Percentiles rank a stretch among this genome's conserved stretches.
Conservation (phyloP, 2,888 invertebrate genomes). For the Epinotia nisella region DNA sequence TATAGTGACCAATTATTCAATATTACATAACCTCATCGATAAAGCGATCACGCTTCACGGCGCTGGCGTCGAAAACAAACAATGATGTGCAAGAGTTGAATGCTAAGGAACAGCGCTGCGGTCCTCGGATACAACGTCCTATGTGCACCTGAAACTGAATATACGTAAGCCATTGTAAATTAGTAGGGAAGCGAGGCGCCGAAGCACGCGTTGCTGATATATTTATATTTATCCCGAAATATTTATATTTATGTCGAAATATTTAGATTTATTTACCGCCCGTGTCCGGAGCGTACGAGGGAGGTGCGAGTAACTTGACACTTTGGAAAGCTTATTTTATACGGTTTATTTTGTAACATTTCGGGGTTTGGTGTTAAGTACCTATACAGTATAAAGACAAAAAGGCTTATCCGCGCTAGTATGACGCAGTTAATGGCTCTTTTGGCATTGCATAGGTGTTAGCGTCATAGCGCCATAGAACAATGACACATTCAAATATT, state of each 20-base stretch:
- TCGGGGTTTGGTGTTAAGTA: conserved; percentile 23
- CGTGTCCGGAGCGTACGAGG: conserved; percentile 60
- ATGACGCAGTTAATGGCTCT: background rate
- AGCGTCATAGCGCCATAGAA: conserved; percentile 15
- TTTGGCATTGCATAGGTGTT: background rate
- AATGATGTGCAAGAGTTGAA: conserved; percentile 70
- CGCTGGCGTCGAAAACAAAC: conserved; percentile 74
- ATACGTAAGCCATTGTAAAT: conserved; percentile 15
- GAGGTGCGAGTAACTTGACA: conserved; percentile 48
- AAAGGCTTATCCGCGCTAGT: background rate
- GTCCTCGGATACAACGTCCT: conserved; percentile 6
- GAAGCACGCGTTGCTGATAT: conserved; percentile 72
- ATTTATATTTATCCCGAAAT: conserved; percentile 53
- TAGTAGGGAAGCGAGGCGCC: conserved; percentile 58
- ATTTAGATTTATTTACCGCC: conserved; percentile 69
- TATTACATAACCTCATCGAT: conserved; percentile 60
- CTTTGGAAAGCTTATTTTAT: conserved; percentile 29
- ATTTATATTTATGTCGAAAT: conserved; percentile 68
- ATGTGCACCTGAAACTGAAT: conserved; percentile 4
- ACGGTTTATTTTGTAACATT: conserved; percentile 42
- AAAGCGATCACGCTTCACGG: conserved; percentile 72
- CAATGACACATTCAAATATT: conserved; percentile 36
- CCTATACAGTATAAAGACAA: background rate
- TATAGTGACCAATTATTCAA: conserved; percentile 41
- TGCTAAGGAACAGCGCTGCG: conserved; percentile 61